Evolutionary conservation across 2,888 invertebrate species (phyloP).

Genomic region (Xanthia togata): DNA sequence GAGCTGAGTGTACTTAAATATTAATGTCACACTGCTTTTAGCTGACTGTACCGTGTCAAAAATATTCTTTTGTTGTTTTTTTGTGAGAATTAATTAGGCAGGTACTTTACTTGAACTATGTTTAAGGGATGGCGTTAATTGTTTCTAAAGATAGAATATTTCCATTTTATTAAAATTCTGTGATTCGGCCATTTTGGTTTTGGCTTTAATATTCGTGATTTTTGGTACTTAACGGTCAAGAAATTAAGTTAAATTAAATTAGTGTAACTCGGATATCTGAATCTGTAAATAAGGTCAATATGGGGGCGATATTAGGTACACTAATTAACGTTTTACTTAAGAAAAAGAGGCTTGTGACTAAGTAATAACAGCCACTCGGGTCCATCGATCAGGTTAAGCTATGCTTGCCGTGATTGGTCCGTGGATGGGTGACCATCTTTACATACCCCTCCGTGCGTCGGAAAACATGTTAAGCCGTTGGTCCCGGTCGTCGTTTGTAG

Average conservation of each 20-base stretch:
- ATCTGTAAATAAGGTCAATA: background rate
- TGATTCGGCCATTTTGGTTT: background rate
- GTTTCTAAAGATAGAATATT: background rate
- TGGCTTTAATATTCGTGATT: background rate
- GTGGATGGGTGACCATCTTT: too few species aligned
- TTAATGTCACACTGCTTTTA: slow-evolving; percentile 61
- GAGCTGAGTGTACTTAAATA: slow-evolving; percentile 64
- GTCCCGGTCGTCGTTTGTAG: too few species aligned
- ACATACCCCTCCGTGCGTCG: too few species aligned
- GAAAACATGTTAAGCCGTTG: too few species aligned
- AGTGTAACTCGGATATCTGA: too few species aligned
- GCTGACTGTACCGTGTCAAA: slow-evolving; percentile 43
- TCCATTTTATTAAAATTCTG: background rate
- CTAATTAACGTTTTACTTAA: background rate
- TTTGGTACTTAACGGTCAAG: background rate
- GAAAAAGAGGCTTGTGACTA: too few species aligned
- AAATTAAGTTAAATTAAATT: background rate
- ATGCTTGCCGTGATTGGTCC: too few species aligned
- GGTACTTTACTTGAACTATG: background rate
- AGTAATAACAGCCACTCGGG: too few species aligned
- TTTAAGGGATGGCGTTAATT: background rate
- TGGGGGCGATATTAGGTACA: background rate
- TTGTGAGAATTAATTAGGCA: slow-evolving; percentile 36
- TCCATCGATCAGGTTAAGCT: too few species aligned
- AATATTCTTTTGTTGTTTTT: slow-evolving; percentile 22